A percentile compares a stretch with the other conserved stretches of the same genome.
These are phyloP conservation scores for Eulemur rubriventer DNA, from an alignment of 2,797 vertebrate genomes.

Conservation along the genomic window DNA sequence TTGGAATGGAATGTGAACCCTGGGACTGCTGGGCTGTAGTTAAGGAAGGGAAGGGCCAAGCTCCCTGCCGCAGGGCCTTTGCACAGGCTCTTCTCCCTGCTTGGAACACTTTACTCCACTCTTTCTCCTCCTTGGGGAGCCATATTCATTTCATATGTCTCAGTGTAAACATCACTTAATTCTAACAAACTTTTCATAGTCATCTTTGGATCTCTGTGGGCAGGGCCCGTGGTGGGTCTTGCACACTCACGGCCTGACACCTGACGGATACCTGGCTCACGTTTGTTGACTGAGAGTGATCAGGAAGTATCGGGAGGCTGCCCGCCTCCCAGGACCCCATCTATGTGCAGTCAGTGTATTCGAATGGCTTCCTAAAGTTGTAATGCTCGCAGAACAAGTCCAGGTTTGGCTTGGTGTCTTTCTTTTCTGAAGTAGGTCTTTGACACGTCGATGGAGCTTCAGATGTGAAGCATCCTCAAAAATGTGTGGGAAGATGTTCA, in stretches of 20 bases:
- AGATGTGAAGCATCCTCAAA: not conserved
- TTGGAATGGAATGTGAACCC: not conserved
- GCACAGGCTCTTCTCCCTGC: not conserved
- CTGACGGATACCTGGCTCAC: not conserved
- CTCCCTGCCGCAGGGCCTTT: not conserved
- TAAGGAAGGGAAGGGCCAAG: not conserved
- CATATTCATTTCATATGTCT: not conserved
- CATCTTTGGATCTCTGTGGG: not conserved
- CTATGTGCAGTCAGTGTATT: not conserved
- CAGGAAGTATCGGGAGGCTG: not conserved
- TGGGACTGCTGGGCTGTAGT: not conserved
- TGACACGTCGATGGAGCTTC: not conserved
- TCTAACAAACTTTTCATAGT: not conserved
- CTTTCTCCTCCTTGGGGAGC: not conserved
- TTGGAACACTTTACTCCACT: not conserved
- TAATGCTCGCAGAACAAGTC: not conserved
- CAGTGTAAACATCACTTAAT: not conserved
- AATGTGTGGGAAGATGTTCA: not conserved
- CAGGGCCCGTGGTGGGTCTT: not conserved
- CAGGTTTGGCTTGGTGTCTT: not conserved
- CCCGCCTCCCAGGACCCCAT: not conserved
- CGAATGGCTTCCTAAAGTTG: not conserved
- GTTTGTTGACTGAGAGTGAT: not conserved
- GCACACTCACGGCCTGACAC: not conserved
- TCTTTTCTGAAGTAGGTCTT: constrained; percentile 52